Evolutionary conservation across 2,888 invertebrate species (phyloP), one percentile per base, ranked within the genome.

Genomic region (Alloplasta piceator): DNA sequence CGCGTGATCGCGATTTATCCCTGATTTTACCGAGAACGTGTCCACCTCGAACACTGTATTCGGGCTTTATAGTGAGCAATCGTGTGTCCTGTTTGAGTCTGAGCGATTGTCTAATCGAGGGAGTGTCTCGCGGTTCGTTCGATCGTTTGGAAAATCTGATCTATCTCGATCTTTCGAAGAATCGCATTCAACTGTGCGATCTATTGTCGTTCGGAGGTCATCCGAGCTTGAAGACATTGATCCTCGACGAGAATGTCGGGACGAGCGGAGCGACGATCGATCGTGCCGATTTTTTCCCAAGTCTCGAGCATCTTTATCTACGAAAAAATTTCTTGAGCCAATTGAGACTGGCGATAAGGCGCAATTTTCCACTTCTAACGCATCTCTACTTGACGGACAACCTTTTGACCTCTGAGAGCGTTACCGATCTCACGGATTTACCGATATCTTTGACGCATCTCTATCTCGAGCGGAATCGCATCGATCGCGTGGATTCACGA

Each of bases 381-480:
- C 87, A 89, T 71, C 82, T 90, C 0, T 89, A 88, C 26, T 75
- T 89, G 5, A 89, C 89, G 1, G 88, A 88, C 78, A 89, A 90
- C 67, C 82, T 73, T 50, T 66, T 89, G 0, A 84, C 85, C 5
- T 85, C 84, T 0, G 84, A 85, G n/a, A 82, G 81, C 39, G 85
- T 87, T 56, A 39, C 64, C 55, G 52, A 80, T 46, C 79, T 87
- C 1, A 78, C 46, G 0, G 84, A 87, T 14, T 50, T 88, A 6
- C 88, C 89, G 0, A 46, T 64, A n/a, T 84, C 86, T 26, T 67
- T 90, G 55, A 84, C 84, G 6, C 86, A 89, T 46, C 85, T 90
- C n/a, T 84, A 88, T 52, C 79, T 89, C 10, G 87, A 89, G 43
- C 85, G 86, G 10, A 89, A 89, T 58, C 71, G 80, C 12, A 87